These are phyloP conservation scores for Mimas tiliae DNA, from an alignment of 2,888 invertebrate species.

Conservation along the genomic window DNA sequence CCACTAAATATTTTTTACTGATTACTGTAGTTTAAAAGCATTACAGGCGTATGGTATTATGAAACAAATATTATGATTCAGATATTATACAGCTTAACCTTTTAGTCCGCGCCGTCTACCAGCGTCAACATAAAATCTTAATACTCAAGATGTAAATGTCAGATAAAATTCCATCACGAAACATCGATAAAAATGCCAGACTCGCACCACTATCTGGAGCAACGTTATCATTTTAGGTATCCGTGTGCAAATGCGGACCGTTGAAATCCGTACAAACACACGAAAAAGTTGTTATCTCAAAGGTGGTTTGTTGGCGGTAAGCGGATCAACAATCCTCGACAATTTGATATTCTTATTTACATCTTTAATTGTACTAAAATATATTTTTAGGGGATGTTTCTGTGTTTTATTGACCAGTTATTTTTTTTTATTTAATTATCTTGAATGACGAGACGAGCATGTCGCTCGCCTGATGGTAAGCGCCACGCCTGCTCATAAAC, in stretches of 20 bases:
- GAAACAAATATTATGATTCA: too few species aligned
- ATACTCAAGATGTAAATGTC: not conserved
- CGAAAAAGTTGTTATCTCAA: constrained; percentile 15
- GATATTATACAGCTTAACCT: not conserved
- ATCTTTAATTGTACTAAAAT: not conserved
- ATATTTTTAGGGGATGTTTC: not conserved
- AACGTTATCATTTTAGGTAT: constrained; percentile 62
- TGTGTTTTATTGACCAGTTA: not conserved
- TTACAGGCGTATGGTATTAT: too few species aligned
- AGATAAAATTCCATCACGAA: constrained; percentile 17
- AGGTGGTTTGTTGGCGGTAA: constrained; percentile 1
- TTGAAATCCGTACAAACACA: constrained; percentile 30
- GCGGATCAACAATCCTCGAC: not conserved
- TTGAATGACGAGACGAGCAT: too few species aligned
- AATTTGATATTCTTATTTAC: not conserved
- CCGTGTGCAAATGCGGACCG: constrained; percentile 49
- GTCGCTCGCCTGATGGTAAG: too few species aligned
- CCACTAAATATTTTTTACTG: too few species aligned
- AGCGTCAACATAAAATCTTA: not conserved
- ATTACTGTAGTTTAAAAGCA: too few species aligned
- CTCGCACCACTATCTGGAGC: constrained; percentile 50
- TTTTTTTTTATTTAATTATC: too few species aligned
- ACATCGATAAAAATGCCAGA: constrained; percentile 39
- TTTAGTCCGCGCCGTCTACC: not conserved
- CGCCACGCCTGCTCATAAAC: too few species aligned